Conservation (phyloP, 2,797 vertebrate species). For the Gymnopithys bicolor region DNA sequence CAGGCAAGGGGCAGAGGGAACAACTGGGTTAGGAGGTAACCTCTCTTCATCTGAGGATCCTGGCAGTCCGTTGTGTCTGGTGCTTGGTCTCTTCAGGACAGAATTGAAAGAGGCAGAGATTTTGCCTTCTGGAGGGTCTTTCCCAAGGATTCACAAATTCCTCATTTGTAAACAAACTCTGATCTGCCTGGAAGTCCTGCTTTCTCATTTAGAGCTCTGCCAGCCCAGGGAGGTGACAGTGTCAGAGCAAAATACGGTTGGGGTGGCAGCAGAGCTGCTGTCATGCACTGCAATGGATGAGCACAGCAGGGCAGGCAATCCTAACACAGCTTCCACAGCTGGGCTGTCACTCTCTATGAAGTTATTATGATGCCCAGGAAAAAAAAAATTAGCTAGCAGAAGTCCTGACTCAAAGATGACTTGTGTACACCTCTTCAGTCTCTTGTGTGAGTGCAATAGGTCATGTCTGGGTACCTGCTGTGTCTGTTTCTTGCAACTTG, state of each 20-base stretch:
- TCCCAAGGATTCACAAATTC: neutral
- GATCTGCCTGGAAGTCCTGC: slow-evolving; percentile 2
- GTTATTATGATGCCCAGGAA: neutral
- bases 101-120: neutral
- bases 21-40: neutral
- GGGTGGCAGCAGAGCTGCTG: neutral
- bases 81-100: neutral
- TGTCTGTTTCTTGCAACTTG: neutral
- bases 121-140: neutral
- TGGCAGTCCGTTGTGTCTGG: rapidly evolving
- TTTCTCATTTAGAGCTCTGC: neutral
- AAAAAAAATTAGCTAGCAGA: neutral
- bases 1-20: neutral
- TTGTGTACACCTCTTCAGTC: neutral
- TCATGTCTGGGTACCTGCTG: neutral
- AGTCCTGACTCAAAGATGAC: neutral
- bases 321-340: neutral
- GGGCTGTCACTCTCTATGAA: neutral
- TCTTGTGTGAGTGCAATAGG: neutral
- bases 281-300: neutral
- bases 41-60: neutral
- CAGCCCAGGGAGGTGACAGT: neutral
- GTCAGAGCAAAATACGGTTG: neutral
- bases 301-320: neutral
- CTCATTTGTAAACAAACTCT: neutral